Evolutionary conservation across 2,797 vertebrate genomes (phyloP), one percentile per base, ranked within the genome.

Genomic region (Gymnothorax javanicus): DNA sequence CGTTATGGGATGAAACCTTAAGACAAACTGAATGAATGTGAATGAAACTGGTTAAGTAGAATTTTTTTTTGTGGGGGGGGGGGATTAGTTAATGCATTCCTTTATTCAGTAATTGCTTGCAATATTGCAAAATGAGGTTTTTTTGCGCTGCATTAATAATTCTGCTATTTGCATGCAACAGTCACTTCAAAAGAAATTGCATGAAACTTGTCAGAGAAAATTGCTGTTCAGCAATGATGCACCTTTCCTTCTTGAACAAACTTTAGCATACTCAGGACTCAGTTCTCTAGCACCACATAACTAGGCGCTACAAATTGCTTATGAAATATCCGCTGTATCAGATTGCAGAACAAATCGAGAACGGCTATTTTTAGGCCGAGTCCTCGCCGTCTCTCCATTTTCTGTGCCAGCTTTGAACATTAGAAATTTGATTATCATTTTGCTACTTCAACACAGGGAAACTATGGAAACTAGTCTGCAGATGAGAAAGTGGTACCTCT

Each of bases 401-500:
- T 84, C 89, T 87, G 71, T 88, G 87, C 43, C 43, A 82, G 58
- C n/a, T 83, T 77, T 1, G 12, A n/a, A 86, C 27, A 4, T 84
- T 84, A 2, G 77, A 88, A 86, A 81, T 6, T 90, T 99, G 98
- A 89, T 98, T 96, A 0, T 92, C 99, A 1, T 96, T 43, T 98
- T 64, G 98, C 97, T 1, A 96, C 99, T 87, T 98, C 98, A 57
- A 96, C 95, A 90, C 98, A 43, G 33, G 33, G 33, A 43, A 98
- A 2, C 97, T 98, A 95, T 94, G 96, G 89, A 98, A 88, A 95
- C 98, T 91, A 97, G 97, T 91, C 96, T 99, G 91, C 96, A 97
- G 92, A 91, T 95, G 1, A 87, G 89, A 86, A 94, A 94, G 60
- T 90, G 87, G 83, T 99, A 98, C 92, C 86, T 27, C 0, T 91